Percentiles rank a stretch among this genome's conserved stretches.
These are phyloP conservation scores for mouse (Mus musculus) DNA, from an alignment of 2,113 vertebrate species.

Conservation along the genomic window GRCm39 chr6:105030501-105031000, in stretches of 20 bases:
- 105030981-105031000: background rate
- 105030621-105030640: background rate
- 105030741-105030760: background rate
- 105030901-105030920: background rate
- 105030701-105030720: background rate
- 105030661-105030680: too few relatives aligned
- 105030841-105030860: background rate
- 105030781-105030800: background rate
- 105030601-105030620: too few relatives aligned
- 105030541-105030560: too few relatives aligned
- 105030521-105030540: too few relatives aligned
- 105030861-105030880: background rate
- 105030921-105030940: background rate
- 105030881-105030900: background rate
- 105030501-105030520: background rate
- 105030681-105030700: background rate
- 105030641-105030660: background rate
- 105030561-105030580: too few relatives aligned
- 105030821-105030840: background rate
- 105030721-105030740: background rate
- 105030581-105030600: too few relatives aligned
- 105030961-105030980: background rate
- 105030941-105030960: background rate
- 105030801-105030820: background rate
- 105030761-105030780: background rate